Conservation (phyloP, 2,888 invertebrate genomes). For the Parnassius smintheus region DNA sequence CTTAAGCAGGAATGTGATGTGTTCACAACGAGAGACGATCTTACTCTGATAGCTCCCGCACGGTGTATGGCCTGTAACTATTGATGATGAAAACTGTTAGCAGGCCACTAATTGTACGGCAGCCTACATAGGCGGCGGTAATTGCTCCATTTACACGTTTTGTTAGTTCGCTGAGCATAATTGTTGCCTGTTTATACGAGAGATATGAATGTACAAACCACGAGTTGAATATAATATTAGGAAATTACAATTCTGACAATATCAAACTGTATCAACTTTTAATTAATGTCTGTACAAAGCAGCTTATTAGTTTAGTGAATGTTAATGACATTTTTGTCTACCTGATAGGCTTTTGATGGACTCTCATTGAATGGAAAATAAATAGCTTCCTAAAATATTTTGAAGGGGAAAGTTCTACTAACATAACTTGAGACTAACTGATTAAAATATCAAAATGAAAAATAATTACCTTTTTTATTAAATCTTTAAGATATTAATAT, state of each 20-base stretch:
- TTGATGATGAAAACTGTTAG: constrained; percentile 80
- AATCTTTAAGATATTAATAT: no score
- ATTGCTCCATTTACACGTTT: constrained; percentile 80
- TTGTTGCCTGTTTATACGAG: constrained; percentile 69
- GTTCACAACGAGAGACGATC: constrained; percentile 61
- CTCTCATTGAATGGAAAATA: no score
- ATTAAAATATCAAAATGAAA: no score
- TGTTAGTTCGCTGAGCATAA: constrained; percentile 75
- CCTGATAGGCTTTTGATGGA: no score
- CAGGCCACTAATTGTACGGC: constrained; percentile 75
- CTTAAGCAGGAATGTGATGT: constrained; percentile 40
- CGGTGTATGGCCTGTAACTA: constrained; percentile 58
- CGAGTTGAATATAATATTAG: constrained; percentile 49
- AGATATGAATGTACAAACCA: constrained; percentile 64
- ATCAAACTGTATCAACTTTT: constrained; percentile 34
- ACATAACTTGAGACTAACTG: no score
- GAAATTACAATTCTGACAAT: constrained; percentile 43
- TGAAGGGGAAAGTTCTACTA: no score
- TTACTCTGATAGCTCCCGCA: constrained; percentile 63
- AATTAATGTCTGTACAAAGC: constrained; percentile 30
- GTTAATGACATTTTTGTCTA: not conserved
- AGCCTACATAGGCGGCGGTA: constrained; percentile 78
- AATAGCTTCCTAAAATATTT: no score
- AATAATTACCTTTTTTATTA: no score
- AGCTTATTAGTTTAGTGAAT: constrained; percentile 30